Base-by-base conservation (phyloP, 1,140 invertebrate genomes). In the Euglossa dilemma region DNA sequence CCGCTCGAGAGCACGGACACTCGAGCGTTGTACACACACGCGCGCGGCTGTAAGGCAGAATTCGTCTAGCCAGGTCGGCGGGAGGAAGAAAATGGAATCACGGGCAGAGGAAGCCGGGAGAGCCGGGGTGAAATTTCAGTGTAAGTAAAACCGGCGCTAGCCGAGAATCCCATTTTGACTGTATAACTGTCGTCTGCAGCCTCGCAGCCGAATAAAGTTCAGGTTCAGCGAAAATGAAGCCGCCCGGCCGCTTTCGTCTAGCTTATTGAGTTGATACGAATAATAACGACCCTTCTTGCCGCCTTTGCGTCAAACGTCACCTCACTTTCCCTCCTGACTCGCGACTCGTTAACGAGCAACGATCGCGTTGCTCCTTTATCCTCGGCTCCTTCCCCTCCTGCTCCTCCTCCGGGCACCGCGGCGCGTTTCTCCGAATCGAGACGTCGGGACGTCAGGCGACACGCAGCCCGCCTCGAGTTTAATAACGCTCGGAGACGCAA, bases 61-160 rank as follows among this genome's bases (percentile, higher is more conserved):
- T 81, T 81, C 61, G 78, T 56, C 36, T 36, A 28, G 61, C n/a
- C 23, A 43, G 11, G 11, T 9, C 25, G 63, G 18, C 25, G 20
- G 47, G 47, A n/a, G 43, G 57, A 71, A 73, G 77, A 80, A 80
- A 84, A 73, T 67, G 76, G 82, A 72, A 80, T 80, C 82, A 67
- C 54, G 66, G 66, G 45, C 25, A 45, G n/a, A n/a, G 75, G 66
- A 43, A 63, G 56, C 14, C 18, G 12, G 25, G 52, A n/a, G 52
- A n/a, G 52, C 50, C 25, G 6, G 64, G 63, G 11, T 67, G 63
- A 70, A 63, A 79, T 57, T 63, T 70, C 66, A 83, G 54, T 14
- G 36, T 57, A 36, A 67, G 52, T 67, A 57, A 80, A 80, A 63
- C 20, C 52, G 36, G 45, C 25, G 69, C 45, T 59, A n/a, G n/a